These are phyloP conservation scores for Tetrao urogallus DNA, from an alignment of 2,113 vertebrate genomes.

Conservation along the genomic window DNA sequence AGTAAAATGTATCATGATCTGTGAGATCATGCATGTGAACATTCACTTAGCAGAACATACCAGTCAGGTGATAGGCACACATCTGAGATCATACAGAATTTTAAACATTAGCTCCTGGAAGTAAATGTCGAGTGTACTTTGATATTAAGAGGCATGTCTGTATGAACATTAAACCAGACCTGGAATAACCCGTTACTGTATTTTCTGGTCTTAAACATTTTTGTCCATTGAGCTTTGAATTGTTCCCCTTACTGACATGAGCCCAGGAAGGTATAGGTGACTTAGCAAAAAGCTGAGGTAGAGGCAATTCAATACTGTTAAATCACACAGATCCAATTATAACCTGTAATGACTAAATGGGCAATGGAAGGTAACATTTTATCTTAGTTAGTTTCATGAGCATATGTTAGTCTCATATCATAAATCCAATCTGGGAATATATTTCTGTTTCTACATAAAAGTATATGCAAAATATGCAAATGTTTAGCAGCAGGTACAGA, in stretches of 20 bases:
- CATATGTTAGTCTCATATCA: neutral
- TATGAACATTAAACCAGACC: neutral
- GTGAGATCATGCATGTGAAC: fast-evolving
- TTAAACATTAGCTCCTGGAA: neutral
- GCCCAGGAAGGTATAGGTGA: neutral
- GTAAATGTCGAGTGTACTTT: neutral
- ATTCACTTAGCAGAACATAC: neutral
- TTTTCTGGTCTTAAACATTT: neutral
- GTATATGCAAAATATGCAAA: neutral
- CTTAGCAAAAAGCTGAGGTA: neutral
- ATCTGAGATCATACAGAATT: neutral
- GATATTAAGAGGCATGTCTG: neutral
- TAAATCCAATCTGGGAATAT: neutral
- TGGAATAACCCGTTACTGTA: neutral
- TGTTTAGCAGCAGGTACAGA: neutral
- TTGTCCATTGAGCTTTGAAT: neutral
- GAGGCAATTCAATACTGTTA: neutral
- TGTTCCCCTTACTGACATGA: neutral
- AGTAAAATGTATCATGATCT: neutral
- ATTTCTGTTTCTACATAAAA: neutral
- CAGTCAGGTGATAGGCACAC: neutral
- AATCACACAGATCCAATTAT: neutral
- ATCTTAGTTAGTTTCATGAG: neutral
- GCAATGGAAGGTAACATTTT: neutral
- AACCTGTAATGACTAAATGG: neutral